Evolutionary conservation across 2,888 invertebrate species (phyloP), one percentile per base, ranked within the genome.

Genomic region (Trilocha varians): DNA sequence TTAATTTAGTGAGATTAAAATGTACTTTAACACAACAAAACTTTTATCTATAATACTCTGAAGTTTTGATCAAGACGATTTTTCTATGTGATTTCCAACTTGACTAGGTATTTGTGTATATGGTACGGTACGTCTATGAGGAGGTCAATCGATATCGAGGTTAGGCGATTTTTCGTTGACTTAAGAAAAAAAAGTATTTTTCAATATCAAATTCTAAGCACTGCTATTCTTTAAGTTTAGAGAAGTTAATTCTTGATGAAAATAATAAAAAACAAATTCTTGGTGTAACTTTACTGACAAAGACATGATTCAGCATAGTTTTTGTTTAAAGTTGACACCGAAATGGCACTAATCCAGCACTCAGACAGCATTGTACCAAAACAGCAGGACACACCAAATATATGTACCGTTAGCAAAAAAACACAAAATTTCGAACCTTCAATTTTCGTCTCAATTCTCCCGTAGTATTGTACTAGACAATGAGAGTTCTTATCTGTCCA

Each of bases 401-500:
- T 62, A 65, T 25, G 65, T 68, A 68, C 63, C 59, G 65, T 70
- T 69, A 65, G 40, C 61, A 60, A 62, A 68, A 73, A 68, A 63
- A 55, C 59, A 46, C 32, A 39, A 34, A 42, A 34, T 32, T 55
- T 46, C 42, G 40, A 39, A 47, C 1, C 25, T 25, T 25, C 25
- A 25, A 49, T 49, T 53, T 51, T 52, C 47, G 55, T 49, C 56
- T 50, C 57, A 65, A 65, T 69, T 67, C 68, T 65, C 61, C 57
- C 48, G 46, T 58, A 59, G 49, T 53, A 57, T 66, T 68, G 62
- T 66, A 44, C 56, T 53, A 60, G 53, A 71, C 71, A 75, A 75
- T 70, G 58, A 57, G 49, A 49, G 49, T 48, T 57, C 68, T 76
- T 80, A 78, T 79, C 79, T 67, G 39, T 40, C 44, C 44, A 76